Base-by-base conservation (phyloP, 2,113 vertebrate species). In the Oryzias celebensis region DNA sequence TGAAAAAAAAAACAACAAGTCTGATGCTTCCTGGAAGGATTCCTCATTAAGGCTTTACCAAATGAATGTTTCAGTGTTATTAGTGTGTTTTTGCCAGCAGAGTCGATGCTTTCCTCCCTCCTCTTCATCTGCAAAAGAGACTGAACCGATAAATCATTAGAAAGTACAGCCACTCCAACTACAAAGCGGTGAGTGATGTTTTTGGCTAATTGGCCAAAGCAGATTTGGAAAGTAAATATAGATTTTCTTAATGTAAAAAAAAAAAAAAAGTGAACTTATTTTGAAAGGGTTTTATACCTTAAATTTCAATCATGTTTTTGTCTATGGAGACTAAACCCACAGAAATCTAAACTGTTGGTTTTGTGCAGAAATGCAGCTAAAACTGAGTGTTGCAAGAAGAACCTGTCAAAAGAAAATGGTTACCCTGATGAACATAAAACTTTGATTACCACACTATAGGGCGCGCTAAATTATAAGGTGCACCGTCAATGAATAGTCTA, bases 11-110 rank as follows among this genome's bases (percentile, higher is more conserved):
- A 73, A 71, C 67, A 71, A 75, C 74, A 85, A 10, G 59, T 55
- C 82, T 20, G 67, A 78, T 83, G 77, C 36, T 58, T 86, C 75
- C 79, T 49, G 5, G 72, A 78, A 51, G 50, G 58, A 82, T 75
- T 85, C 63, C 73, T 87, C 83, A 91, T 90, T 88, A 92, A 91
- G 90, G 86, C 58, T 51, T 46, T 46, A 36, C 23, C 48, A 75
- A 85, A 90, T 89, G 82, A 86, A 86, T 84, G 85, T 87, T 87
- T 83, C 52, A 87, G 57, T 66, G 68, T 85, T 89, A 76, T 86
- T 83, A 85, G 77, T 43, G 64, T 55, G 55, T 77, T 77, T 76
- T 79, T 73, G 72, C 59, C 61, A 18, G 81, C 78, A 76, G 82
- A 88, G 85, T 89, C 73, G 67, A 84, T 87, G 66, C 71, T 48